Base-by-base conservation (phyloP, 2,797 vertebrate species). In the Cuniculus paca region DNA sequence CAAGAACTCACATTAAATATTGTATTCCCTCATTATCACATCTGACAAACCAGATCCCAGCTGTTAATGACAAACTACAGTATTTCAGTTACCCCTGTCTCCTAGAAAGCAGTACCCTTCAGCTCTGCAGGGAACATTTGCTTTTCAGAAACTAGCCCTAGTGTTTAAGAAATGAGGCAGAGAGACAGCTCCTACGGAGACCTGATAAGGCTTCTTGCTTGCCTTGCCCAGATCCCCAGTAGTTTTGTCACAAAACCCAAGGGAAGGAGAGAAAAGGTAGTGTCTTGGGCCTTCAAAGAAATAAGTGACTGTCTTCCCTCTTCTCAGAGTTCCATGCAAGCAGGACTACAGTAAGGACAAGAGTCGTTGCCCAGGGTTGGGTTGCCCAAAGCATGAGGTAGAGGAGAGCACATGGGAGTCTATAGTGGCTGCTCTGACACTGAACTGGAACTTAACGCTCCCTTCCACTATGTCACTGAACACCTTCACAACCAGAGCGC, bases 1-100 rank as follows among this genome's bases (percentile, higher is more conserved):
- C 48, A 72, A 92, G 81, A 92, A 77, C 58, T 83, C 61, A 56
- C 52, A 89, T 80, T 52, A 75, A 93, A 78, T n/a, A 63, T 26
- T 31, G 42, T 75, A 48, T 63, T 68, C 70, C 60, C 54, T 94
- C 84, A 56, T 93, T 74, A 93, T 88, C 95, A 88, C 91, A 75
- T 90, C 60, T 19, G 48, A 94, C 79, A 93, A 89, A 85, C 88
- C 77, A 90, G 77, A 90, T 68, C 58, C 48, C 65, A 86, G 87
- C 86, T 61, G 81, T 63, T 82, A 90, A 88, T n/a, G 72, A 90
- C 82, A 79, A 90, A 95, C 78, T 61, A 77, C 39, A 22, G 42
- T 26, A 6, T 45, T 72, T 58, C 20, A 60, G 75, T 60, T 28
- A 77, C 14, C 77, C 80, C 9, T 39, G 2, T 81, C 45, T 88